These are phyloP conservation scores for Acronicta psi DNA, from an alignment of 2,888 invertebrate genomes.

Conservation along the genomic window DNA sequence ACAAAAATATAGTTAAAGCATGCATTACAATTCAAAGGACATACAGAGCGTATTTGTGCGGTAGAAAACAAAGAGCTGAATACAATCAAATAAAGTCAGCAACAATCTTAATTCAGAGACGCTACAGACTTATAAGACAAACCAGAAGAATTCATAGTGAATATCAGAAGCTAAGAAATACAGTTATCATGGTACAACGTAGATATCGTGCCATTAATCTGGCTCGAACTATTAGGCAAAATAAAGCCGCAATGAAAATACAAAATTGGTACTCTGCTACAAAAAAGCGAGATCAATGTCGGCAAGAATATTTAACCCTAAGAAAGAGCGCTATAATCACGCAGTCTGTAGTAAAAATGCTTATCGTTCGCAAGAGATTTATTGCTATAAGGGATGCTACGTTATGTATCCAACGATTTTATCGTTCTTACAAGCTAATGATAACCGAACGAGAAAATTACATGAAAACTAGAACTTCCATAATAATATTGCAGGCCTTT, in stretches of 20 bases:
- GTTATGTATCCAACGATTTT: constrained; percentile 75
- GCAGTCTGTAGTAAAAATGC: constrained; percentile 78
- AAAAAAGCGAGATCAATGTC: constrained; percentile 65
- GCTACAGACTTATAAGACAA: constrained; percentile 69
- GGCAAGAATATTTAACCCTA: constrained; percentile 64
- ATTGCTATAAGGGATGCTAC: constrained; percentile 61
- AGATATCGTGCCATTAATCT: constrained; percentile 69
- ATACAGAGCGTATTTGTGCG: constrained; percentile 68
- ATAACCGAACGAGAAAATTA: constrained; percentile 62
- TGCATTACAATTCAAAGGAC: constrained; percentile 78
- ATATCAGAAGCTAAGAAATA: constrained; percentile 65
- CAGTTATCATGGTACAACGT: constrained; percentile 74
- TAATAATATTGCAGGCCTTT: constrained; percentile 66
- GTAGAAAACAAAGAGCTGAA: constrained; percentile 64
- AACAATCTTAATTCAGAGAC: constrained; percentile 76
- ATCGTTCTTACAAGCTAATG: constrained; percentile 71
- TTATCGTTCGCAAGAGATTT: constrained; percentile 65
- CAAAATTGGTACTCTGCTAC: constrained; percentile 77
- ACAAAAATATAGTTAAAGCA: constrained; percentile 70
- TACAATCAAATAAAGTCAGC: constrained; percentile 70
- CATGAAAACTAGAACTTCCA: constrained; percentile 54
- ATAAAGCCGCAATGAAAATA: constrained; percentile 71
- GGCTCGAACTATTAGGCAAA: constrained; percentile 54
- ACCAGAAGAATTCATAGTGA: constrained; percentile 61
- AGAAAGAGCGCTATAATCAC: constrained; percentile 67